Evolutionary conservation across 2,113 vertebrate genomes (phyloP).

Genomic region (Hemichromis elongatus): DNA sequence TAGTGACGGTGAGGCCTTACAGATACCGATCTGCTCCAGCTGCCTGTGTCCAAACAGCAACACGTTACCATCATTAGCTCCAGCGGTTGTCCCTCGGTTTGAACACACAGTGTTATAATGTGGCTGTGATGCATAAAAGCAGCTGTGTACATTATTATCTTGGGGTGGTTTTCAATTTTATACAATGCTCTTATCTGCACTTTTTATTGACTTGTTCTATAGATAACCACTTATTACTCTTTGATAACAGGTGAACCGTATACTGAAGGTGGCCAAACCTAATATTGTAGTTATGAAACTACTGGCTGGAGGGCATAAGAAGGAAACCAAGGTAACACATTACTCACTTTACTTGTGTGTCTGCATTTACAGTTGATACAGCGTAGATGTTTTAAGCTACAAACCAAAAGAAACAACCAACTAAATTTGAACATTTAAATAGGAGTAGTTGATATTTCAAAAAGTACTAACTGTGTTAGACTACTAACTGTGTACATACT

Average conservation of each 20-base stretch:
- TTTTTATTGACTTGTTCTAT: not conserved
- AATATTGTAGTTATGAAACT: slow-evolving; percentile 99
- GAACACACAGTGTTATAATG: not conserved
- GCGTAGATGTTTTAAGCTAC: not conserved
- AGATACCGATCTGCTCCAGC: not conserved
- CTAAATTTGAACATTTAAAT: not conserved
- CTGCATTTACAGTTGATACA: not conserved
- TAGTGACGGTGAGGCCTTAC: not conserved
- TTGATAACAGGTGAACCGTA: slow-evolving; percentile 83
- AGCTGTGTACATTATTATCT: not conserved
- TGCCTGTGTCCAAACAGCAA: not conserved
- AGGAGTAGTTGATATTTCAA: not conserved
- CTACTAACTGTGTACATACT: not conserved
- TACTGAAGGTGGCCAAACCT: slow-evolving; percentile 95
- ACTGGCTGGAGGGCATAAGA: slow-evolving; percentile 96
- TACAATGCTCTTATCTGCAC: not conserved
- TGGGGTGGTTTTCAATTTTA: not conserved
- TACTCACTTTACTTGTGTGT: not conserved
- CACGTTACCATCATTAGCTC: not conserved
- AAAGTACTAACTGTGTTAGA: not conserved
- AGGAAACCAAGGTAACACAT: slow-evolving; percentile 87
- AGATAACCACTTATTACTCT: not conserved
- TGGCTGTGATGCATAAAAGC: not conserved
- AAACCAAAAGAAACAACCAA: not conserved
- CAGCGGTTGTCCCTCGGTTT: not conserved